Percentiles rank a stretch among this genome's conserved stretches.
Evolutionary conservation across 2,797 vertebrate genomes (phyloP).

Genomic region (Telmatherina bonti): DNA sequence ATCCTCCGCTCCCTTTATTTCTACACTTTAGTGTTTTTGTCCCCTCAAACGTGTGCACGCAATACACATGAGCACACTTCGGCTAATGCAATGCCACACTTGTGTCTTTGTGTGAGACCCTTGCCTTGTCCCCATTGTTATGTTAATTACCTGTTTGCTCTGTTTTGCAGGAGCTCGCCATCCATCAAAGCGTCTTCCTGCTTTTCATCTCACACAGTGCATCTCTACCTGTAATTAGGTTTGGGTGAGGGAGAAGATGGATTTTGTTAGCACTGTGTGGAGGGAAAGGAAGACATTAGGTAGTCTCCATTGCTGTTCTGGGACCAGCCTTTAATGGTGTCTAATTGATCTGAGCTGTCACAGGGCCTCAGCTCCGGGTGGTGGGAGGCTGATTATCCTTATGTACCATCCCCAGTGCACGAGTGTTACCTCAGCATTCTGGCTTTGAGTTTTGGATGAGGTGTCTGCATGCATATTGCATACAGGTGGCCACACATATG

Average conservation of each 20-base stretch:
- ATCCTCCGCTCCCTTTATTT: slow-evolving; percentile 42
- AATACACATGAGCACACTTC: slow-evolving; percentile 51
- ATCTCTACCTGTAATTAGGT: slow-evolving; percentile 80
- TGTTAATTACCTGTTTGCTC: slow-evolving; percentile 77
- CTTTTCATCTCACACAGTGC: slow-evolving; percentile 71
- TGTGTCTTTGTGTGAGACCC: slow-evolving; percentile 74
- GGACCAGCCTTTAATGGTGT: slow-evolving; percentile 72
- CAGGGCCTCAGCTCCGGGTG: slow-evolving; percentile 60
- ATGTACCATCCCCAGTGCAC: slow-evolving; percentile 52
- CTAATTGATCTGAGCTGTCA: slow-evolving; percentile 80
- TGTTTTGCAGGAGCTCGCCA: slow-evolving; percentile 68
- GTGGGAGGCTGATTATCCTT: slow-evolving; percentile 62
- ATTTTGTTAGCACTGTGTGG: slow-evolving; percentile 73
- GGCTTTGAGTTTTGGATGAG: slow-evolving; percentile 36
- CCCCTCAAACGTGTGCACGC: background rate
- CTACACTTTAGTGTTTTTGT: slow-evolving; percentile 54
- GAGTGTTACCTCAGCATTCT: slow-evolving; percentile 40
- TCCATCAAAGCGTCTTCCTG: slow-evolving; percentile 73
- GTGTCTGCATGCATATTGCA: slow-evolving; percentile 5
- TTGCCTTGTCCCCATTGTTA: slow-evolving; percentile 71
- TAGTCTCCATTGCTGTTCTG: slow-evolving; percentile 71
- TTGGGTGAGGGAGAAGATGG: slow-evolving; percentile 68
- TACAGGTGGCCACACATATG: slow-evolving; percentile 25
- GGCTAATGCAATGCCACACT: slow-evolving; percentile 38
- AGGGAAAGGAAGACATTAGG: slow-evolving; percentile 67